These are phyloP conservation scores for Limanda limanda DNA, from an alignment of 2,113 vertebrate species.

Conservation along the genomic window DNA sequence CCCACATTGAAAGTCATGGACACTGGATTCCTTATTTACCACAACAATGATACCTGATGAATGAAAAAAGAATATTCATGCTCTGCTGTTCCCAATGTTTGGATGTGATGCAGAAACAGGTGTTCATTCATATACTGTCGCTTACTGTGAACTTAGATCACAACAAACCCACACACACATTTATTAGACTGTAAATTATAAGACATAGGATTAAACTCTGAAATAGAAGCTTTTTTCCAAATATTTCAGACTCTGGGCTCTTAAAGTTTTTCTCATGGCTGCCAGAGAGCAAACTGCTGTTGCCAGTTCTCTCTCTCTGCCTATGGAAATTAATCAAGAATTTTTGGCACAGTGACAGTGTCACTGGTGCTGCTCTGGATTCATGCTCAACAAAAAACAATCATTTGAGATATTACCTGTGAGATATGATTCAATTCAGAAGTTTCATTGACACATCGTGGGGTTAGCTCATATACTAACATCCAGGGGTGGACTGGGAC, in stretches of 20 bases:
- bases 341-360: not conserved
- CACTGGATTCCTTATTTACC: not conserved
- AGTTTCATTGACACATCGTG: too few species aligned
- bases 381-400: too few species aligned
- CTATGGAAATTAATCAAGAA: not conserved
- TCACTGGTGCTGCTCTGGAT: not conserved
- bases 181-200: not conserved
- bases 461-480: too few species aligned
- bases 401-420: too few species aligned
- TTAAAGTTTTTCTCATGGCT: not conserved
- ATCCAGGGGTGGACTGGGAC: too few species aligned
- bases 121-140: slow-evolving; percentile 43
- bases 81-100: slow-evolving; percentile 5
- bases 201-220: too few species aligned
- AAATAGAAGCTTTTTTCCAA: too few species aligned
- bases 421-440: too few species aligned
- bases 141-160: not conserved
- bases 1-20: slow-evolving; percentile 12
- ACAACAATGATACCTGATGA: slow-evolving; percentile 10
- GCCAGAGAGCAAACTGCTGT: not conserved
- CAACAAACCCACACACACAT: not conserved
- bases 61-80: slow-evolving; percentile 26
- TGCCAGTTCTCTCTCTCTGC: not conserved
- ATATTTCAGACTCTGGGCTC: not conserved
- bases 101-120: slow-evolving; percentile 21